Percentiles rank a stretch among this genome's conserved stretches.
Evolutionary conservation across 2,888 invertebrate species (phyloP).

Genomic region (Andrena minutula): DNA sequence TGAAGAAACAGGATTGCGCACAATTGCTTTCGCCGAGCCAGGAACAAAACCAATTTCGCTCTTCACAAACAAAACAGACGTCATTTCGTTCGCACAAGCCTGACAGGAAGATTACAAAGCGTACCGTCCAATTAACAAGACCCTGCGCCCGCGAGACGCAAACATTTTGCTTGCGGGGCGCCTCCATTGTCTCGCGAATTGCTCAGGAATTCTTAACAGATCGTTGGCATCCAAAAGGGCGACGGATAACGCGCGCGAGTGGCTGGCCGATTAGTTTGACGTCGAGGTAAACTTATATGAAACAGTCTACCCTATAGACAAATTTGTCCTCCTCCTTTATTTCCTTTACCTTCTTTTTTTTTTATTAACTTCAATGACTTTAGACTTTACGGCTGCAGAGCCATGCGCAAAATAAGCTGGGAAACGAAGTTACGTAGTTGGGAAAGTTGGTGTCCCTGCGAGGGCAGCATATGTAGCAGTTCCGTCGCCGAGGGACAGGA

Average conservation of each 20-base stretch:
- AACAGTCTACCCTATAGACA: conserved; percentile 25
- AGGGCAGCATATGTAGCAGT: conserved; percentile 44
- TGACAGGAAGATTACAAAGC: conserved; percentile 15
- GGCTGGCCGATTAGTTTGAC: conserved; percentile 29
- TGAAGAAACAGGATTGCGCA: not conserved
- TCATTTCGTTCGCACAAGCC: not conserved
- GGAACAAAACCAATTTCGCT: conserved; percentile 18
- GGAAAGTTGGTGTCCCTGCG: conserved; percentile 55
- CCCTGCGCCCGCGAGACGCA: not conserved
- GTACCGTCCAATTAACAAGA: conserved; percentile 8
- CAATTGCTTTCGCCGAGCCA: conserved; percentile 4
- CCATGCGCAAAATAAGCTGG: conserved; percentile 60
- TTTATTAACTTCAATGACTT: conserved; percentile 10
- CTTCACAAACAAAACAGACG: conserved; percentile 2
- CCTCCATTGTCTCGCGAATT: not conserved
- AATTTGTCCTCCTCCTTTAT: conserved; percentile 32
- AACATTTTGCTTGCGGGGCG: not conserved
- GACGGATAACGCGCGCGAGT: not conserved
- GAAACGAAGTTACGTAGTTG: conserved; percentile 62
- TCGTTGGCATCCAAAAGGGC: not conserved
- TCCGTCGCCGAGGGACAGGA: conserved; percentile 21
- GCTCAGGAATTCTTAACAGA: conserved; percentile 1
- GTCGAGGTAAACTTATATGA: conserved; percentile 50
- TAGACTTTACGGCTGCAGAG: conserved; percentile 42
- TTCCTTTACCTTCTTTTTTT: not conserved